Conservation (phyloP, 2,113 vertebrate genomes). For the Caracal caracal region DNA sequence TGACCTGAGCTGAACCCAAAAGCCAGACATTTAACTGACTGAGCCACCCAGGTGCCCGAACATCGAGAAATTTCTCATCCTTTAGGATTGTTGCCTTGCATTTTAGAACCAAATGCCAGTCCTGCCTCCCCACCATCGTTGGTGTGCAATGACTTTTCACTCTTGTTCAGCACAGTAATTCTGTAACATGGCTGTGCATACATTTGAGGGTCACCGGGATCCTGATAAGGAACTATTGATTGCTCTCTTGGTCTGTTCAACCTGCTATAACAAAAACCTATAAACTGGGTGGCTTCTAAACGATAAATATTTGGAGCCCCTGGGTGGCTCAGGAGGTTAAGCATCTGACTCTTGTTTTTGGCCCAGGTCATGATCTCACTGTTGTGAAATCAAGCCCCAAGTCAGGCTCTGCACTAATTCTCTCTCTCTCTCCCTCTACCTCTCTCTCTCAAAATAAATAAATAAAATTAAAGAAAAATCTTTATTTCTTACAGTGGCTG, state of each 20-base stretch:
- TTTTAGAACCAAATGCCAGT: background rate
- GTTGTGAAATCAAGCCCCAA: too few relatives aligned
- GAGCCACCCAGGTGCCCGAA: fast-evolving
- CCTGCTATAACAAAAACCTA: background rate
- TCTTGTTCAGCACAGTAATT: background rate
- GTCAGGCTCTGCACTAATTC: too few relatives aligned
- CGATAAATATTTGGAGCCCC: background rate
- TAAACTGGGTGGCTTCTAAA: background rate
- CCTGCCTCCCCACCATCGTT: too few relatives aligned
- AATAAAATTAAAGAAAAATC: background rate
- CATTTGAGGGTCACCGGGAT: background rate
- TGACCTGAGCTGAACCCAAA: too few relatives aligned
- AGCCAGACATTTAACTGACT: too few relatives aligned
- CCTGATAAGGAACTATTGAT: background rate
- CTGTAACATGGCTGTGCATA: background rate
- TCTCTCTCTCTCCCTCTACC: too few relatives aligned
- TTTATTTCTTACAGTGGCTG: background rate
- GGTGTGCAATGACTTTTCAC: background rate
- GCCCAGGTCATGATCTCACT: too few relatives aligned
- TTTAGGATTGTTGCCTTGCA: background rate
- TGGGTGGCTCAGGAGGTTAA: too few relatives aligned
- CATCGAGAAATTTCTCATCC: background rate
- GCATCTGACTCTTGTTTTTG: too few relatives aligned
- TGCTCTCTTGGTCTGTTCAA: background rate
- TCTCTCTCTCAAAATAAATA: too few relatives aligned